Evolutionary conservation across 2,888 invertebrate species (phyloP).

Genomic region (Antheraea assamensis): DNA sequence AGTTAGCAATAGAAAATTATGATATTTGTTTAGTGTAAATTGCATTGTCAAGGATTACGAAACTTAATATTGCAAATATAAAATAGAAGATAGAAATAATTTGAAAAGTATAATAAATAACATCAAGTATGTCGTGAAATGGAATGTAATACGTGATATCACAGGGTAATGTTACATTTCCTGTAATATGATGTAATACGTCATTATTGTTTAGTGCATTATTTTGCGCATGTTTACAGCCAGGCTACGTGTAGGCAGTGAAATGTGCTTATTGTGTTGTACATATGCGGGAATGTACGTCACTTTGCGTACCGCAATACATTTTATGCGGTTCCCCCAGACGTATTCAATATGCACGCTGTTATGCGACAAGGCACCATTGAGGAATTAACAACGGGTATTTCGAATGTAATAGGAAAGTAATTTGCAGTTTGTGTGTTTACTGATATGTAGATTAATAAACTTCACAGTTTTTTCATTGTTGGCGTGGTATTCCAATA

Average conservation of each 20-base stretch:
- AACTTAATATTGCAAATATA: too few relatives aligned
- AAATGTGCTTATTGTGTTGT: conserved; percentile 38
- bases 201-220: neutral
- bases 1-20: too few relatives aligned
- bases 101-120: neutral
- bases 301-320: conserved; percentile 57
- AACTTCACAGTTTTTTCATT: too few relatives aligned
- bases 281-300: conserved; percentile 42
- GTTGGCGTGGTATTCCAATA: too few relatives aligned
- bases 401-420: neutral
- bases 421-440: too few relatives aligned
- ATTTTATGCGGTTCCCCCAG: conserved; percentile 59
- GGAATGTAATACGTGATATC: neutral
- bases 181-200: neutral
- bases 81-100: too few relatives aligned
- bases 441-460: too few relatives aligned
- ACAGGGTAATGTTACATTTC: neutral
- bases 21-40: too few relatives aligned
- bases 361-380: conserved; percentile 42
- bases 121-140: neutral
- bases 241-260: conserved; percentile 34
- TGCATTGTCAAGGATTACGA: too few relatives aligned
- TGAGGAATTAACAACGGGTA: neutral
- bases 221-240: conserved; percentile 1
- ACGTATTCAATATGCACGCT: conserved; percentile 39